Evolutionary conservation across 2,888 invertebrate genomes (phyloP), one percentile per base, ranked within the genome.

Genomic region (Plebejus argus): DNA sequence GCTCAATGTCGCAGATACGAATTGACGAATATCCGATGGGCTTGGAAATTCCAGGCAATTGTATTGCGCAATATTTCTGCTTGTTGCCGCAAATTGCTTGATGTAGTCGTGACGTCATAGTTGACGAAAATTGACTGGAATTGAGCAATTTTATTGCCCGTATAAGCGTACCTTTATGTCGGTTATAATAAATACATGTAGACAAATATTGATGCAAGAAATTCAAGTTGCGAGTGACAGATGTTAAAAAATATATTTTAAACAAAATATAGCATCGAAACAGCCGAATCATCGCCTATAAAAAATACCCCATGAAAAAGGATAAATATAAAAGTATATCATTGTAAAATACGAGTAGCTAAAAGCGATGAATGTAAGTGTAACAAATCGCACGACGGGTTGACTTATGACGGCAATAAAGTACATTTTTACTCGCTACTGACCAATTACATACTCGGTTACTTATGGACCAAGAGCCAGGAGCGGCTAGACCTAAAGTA

Each of bases 401-500:
- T 71, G 77, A 77, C 58, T 56, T 53, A 74, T 74, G 49, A 15
- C n/a, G 74, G 49, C 53, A 8, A 74, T 71, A 71, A 71, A 45
- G 61, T 20, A 76, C 76, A 76, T 72, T 72, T 75, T 77, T 77
- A 77, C 77, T 70, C 82, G 79, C 84, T 84, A 84, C 83, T 81
- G 83, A 87, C 86, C 88, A 90, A 90, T 91, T 91, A 90, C 90
- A 87, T 86, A 86, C 84, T 83, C 85, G 86, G 86, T 85, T 85
- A 86, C 86, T 87, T 86, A 87, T n/a, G 2, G 7, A 0, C 58
- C 3, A 53, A 53, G 53, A 53, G 53, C 53, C 53, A 53, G 5
- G 53, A 3, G 53, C 18, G 15, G 53, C 53, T 5, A 5, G 53
- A 53, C 53, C 18, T 18, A 53, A 53, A 53, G 53, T 3, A 3